Percentiles rank a stretch among this genome's conserved stretches.
phyloP scores from a whole-genome alignment of 2,797 vertebrate species.

The Pangasius macronema region DNA sequence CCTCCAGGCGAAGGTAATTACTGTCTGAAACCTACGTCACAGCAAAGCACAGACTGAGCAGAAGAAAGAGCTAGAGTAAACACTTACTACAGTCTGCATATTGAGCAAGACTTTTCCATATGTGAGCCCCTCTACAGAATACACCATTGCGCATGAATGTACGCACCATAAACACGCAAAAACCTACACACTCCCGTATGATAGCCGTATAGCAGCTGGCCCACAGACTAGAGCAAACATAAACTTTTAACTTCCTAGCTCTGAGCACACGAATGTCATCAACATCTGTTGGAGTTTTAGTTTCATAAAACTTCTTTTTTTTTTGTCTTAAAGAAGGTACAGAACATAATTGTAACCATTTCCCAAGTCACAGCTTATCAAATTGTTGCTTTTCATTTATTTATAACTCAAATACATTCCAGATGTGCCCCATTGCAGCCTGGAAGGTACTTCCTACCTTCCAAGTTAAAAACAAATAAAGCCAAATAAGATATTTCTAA shows the following conservation, averaged over 20 bases:
- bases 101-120: slow-evolving; percentile 10
- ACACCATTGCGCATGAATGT: not conserved
- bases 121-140: slow-evolving; percentile 7
- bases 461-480: not conserved
- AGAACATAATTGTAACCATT: not conserved
- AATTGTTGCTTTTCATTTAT: not conserved
- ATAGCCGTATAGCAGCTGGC: not conserved
- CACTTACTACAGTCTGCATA: slow-evolving; percentile 26
- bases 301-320: not conserved
- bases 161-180: slow-evolving; percentile 18
- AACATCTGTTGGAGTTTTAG: not conserved
- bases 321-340: not conserved
- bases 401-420: not conserved
- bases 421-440: not conserved
- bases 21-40: slow-evolving; percentile 34
- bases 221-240: not conserved
- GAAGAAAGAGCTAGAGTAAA: slow-evolving; percentile 36
- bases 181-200: slow-evolving; percentile 34
- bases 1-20: slow-evolving; percentile 42
- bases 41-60: slow-evolving; percentile 36
- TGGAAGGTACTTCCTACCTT: not conserved
- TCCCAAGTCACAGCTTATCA: not conserved
- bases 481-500: not conserved
- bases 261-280: not conserved
- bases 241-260: not conserved